Evolutionary conservation across 2,888 invertebrate species (phyloP), one percentile per base, ranked within the genome.

Genomic region (Stratiomys singularior): DNA sequence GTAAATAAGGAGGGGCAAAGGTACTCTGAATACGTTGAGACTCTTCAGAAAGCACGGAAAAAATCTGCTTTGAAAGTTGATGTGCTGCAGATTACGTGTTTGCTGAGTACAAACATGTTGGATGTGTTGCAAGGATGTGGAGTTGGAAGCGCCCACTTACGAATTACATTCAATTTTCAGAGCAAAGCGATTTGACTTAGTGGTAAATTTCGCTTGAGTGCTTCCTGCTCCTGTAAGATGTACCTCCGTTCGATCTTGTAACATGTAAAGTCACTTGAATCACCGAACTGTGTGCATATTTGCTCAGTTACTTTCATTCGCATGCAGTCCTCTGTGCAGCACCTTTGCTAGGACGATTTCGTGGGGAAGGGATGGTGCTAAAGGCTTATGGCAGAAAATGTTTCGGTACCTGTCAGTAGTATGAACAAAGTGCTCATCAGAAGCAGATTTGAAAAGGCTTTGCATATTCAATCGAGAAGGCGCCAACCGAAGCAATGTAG

Each of bases 251-350:
- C 56, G 72, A 72, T 56, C 72, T 72, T 56, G 9, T 72, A 72
- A 72, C 72, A 56, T 72, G 69, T 47, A 28, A 72, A 72, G 72
- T 72, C 72, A 72, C 72, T 72, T 56, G 72, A 72, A 56, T 56
- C 30, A 30, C 72, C 72, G 28, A 56, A 23, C n/a, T 52, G 58
- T 72, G 21, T 30, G 52, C 58, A 72, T 56, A 72, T 69, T 69
- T 69, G 69, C 69, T 69, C 27, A 47, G 46, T 47, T 66, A 37
- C 46, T 69, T 46, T 23, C 69, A 37, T 18, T 13, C 52, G 15
- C 52, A 18, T 52, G 52, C 52, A 52, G 4, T 52, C n/a, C 52
- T 52, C 18, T 52, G 3, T 4, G n/a, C 52, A 13, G 15, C 60
- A 60, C 5, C 44, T 11, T 66, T 1, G 37, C 47, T 47, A 13